Evolutionary conservation across 1,140 invertebrate species (phyloP).

Genomic region (Andrena cerasifolii): DNA sequence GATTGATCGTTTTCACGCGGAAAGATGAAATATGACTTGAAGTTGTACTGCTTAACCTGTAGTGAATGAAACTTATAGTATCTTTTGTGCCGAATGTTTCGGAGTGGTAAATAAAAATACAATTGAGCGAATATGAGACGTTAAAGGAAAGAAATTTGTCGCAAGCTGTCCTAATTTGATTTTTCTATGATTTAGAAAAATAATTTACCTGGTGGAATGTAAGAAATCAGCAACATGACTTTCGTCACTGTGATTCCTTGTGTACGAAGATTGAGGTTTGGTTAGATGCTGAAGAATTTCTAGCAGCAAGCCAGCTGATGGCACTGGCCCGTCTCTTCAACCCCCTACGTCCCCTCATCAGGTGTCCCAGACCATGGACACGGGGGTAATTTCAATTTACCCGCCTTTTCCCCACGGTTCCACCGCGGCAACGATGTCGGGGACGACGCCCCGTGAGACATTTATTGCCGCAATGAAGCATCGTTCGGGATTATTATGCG

Average conservation of each 20-base stretch:
- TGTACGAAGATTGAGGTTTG: conserved; percentile 56
- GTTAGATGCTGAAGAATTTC: neutral
- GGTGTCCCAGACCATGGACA: neutral
- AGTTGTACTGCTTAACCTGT: neutral
- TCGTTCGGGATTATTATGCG: conserved; percentile 69
- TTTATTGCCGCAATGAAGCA: conserved; percentile 71
- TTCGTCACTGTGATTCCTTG: conserved; percentile 60
- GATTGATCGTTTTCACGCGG: neutral
- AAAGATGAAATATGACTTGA: neutral
- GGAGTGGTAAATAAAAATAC: neutral
- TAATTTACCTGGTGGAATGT: neutral
- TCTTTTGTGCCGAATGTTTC: neutral
- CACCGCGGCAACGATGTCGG: conserved; percentile 1
- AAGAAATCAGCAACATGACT: conserved; percentile 58
- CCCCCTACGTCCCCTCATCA: neutral
- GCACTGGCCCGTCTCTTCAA: neutral
- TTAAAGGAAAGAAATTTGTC: too few species aligned
- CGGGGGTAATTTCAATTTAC: conserved; percentile 67
- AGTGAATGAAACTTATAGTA: neutral
- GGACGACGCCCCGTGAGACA: conserved; percentile 49
- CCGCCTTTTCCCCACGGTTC: conserved; percentile 36
- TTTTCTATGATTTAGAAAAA: neutral
- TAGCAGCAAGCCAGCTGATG: neutral
- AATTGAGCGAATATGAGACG: conserved; percentile 20
- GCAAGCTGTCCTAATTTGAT: neutral